phyloP scores from a whole-genome alignment of 1,140 invertebrate species.

The Trichonephila clavipes region DNA sequence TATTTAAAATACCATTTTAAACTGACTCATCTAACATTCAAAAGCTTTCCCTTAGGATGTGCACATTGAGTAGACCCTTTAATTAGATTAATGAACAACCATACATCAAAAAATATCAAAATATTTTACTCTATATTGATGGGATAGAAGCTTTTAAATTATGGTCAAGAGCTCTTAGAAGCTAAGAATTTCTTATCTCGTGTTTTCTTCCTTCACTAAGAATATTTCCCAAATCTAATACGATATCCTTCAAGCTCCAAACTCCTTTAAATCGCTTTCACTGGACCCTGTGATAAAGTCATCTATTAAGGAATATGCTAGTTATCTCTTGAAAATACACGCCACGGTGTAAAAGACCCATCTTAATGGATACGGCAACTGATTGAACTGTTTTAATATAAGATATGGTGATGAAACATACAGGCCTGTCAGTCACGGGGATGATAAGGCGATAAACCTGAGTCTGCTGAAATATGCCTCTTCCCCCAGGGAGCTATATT shows the following conservation, averaged over 20 bases:
- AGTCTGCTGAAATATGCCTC: constrained; percentile 42
- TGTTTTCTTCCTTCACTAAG: no score
- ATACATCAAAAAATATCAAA: no score
- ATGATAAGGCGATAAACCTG: constrained; percentile 45
- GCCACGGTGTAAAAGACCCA: not conserved
- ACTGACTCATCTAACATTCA: no score
- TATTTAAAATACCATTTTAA: no score
- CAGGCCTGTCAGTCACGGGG: constrained; percentile 6
- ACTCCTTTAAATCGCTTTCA: constrained; percentile 21
- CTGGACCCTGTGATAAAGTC: constrained; percentile 14
- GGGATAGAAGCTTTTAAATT: no score
- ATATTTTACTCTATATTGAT: no score
- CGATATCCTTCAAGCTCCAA: not conserved
- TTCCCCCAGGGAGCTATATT: constrained; percentile 44
- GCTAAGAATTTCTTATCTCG: no score
- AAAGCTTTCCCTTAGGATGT: no score
- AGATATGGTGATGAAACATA: constrained; percentile 38
- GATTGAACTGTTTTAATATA: constrained; percentile 61
- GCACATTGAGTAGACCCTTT: no score
- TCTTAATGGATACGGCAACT: constrained; percentile 11
- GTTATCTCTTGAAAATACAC: constrained; percentile 39
- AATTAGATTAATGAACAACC: no score
- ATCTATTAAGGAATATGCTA: constrained; percentile 25
- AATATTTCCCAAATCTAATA: not conserved
- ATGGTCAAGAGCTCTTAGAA: no score